Evolutionary conservation across 2,797 vertebrate genomes (phyloP).

Genomic region (Girardinus metallicus): DNA sequence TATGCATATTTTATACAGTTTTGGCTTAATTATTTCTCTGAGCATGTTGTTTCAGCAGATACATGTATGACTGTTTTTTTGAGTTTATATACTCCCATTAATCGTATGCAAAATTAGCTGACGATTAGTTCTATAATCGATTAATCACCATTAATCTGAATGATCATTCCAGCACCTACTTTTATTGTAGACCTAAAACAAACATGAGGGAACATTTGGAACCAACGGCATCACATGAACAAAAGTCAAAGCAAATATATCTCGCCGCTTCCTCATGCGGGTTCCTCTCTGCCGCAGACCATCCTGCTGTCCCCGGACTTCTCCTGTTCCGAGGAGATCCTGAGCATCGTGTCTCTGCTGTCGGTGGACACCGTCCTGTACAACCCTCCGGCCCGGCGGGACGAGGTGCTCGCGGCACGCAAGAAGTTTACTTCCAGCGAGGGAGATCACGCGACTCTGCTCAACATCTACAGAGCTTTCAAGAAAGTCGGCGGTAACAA

Average conservation of each 20-base stretch:
- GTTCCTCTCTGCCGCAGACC: constrained; percentile 77
- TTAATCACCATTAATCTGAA: too few relatives aligned
- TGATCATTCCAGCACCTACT: too few relatives aligned
- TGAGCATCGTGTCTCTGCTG: constrained; percentile 91
- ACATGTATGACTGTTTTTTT: too few relatives aligned
- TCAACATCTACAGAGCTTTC: constrained; percentile 92
- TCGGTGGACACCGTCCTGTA: constrained; percentile 94
- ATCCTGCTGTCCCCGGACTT: constrained; percentile 91
- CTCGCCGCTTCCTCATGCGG: background rate
- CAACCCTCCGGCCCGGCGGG: constrained; percentile 88
- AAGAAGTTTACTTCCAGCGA: constrained; percentile 94
- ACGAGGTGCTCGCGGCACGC: constrained; percentile 87
- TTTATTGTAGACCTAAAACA: background rate
- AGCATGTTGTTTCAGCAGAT: too few relatives aligned
- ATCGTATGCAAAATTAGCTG: too few relatives aligned
- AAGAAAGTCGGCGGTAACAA: constrained; percentile 88
- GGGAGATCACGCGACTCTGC: constrained; percentile 93
- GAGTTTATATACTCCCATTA: too few relatives aligned
- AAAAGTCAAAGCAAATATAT: background rate
- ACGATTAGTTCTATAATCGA: too few relatives aligned
- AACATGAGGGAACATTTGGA: background rate
- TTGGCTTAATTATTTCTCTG: too few relatives aligned
- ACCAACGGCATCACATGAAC: background rate
- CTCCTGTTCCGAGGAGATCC: constrained; percentile 92
- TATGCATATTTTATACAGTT: too few relatives aligned